Base-by-base conservation (phyloP, 2,113 vertebrate genomes). In the Podilymbus podiceps region DNA sequence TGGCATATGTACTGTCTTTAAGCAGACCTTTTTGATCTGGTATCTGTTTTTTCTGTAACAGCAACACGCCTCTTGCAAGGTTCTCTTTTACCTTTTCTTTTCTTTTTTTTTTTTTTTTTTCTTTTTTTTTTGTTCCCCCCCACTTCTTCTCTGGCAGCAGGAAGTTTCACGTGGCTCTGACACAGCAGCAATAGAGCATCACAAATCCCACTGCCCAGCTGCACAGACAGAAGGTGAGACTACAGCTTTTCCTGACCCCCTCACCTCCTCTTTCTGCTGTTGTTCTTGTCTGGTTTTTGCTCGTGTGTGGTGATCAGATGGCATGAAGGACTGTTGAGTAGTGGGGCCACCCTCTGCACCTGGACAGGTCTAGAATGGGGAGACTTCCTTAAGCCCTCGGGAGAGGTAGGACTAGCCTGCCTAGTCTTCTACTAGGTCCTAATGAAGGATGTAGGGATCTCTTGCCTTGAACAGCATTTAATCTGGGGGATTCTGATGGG, bases 11-110 rank as follows among this genome's bases (percentile, higher is more conserved):
- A 95, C 98, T 97, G 66, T 98, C 97, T 98, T 98, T 97, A 98
- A 97, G 91, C 80, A 97, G 88, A 97, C 90, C 96, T 97, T 98
- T 98, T 98, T 98, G 98, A 98, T 98, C 95, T 97, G 90, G 96
- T 95, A 83, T 98, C 95, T 98, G 93, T 91, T 97, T 98, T 97
- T 86, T 53, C 92, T 83, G 66, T 88, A 93, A 89, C 46, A 96
- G 94, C 90, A 92, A 88, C 86, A 73, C 4, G n/a, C 79, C 50
- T 83, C 69, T 91, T 22, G 12, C 66, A 94, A 78, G 25, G 25
- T 74, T 92, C 75, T 38, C 38, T 38, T 38, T 38, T 38, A 8
- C 38, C 9, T 38, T 38, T 38, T 38, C 38, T 38, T 38, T 38
- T 38, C 38, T 38, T 38, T 38, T 38, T 38, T 38, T 38, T 38